phyloP scores from a whole-genome alignment of 1,140 invertebrate genomes.

The Spodoptera frugiperda region DNA sequence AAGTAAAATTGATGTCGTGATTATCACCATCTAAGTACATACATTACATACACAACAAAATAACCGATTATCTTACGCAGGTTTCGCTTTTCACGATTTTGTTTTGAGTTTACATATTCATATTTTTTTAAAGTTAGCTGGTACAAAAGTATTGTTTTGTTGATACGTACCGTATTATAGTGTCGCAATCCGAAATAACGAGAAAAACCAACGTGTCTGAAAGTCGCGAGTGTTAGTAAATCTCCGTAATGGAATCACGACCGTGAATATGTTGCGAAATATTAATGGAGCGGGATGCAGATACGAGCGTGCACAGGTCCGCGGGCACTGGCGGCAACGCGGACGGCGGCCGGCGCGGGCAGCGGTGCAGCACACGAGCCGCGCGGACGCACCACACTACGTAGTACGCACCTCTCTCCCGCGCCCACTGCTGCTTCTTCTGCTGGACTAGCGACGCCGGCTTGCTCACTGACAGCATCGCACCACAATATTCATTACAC shows the following conservation, averaged over 20 bases:
- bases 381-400: conserved; percentile 39
- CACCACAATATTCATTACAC: conserved; percentile 79
- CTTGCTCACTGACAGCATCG: conserved; percentile 84
- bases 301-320: conserved; percentile 46
- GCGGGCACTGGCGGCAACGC: conserved; percentile 24
- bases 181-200: conserved; percentile 50
- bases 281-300: conserved; percentile 52
- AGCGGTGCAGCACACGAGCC: conserved; percentile 30
- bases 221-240: conserved; percentile 50
- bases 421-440: conserved; percentile 92
- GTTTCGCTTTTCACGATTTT: no score
- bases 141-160: neutral
- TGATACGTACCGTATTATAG: conserved; percentile 34
- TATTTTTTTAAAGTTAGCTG: neutral
- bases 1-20: conserved; percentile 25
- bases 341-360: conserved; percentile 20
- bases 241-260: conserved; percentile 61
- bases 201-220: conserved; percentile 49
- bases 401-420: conserved; percentile 89
- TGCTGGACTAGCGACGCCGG: conserved; percentile 89
- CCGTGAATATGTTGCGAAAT: conserved; percentile 67
- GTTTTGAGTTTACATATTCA: no score
- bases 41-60: neutral
- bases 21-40: conserved; percentile 2
- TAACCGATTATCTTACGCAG: no score